Evolutionary conservation across 64 coral and sea anemone genomes (phyloP), one percentile per base, ranked within the genome.

Genomic region (Platygyra sinensis): DNA sequence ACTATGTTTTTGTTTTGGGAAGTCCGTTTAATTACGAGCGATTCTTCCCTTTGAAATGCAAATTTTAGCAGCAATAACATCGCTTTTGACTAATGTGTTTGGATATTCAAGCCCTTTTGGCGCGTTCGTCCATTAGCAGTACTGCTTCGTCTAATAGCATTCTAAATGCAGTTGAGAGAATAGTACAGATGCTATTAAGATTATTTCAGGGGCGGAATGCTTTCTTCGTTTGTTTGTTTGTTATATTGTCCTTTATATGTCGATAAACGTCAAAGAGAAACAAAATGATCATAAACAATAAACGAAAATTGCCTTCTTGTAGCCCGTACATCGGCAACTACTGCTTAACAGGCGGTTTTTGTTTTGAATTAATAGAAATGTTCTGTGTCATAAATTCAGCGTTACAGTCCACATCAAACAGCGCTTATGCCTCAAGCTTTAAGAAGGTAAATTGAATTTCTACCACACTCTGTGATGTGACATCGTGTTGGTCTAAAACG

Each of bases 1-100:
- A 75, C 73, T 7, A 6, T 75, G 20, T 61, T 75, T 75, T 75
- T 75, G 73, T 75, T 75, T 20, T 75, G 30, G 30, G 73, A 75
- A 75, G 73, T 75, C 73, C 42, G 42, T 75, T 36, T 75, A 75
- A 75, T 75, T 75, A 38, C 73, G 30, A 2, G 30, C 20, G 25
- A 36, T 75, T 36, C 73, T 75, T 20, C 13, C 73, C 33, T 75
- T 75, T 75, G 13, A 75, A 75, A 75, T 75, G 73, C 73, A 75
- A 75, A 75, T 75, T 75, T 71, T 75, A 38, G 29, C 31, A 36
- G 30, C 32, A 14, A 75, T 75, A 75, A 38, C 73, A 75, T 0
- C 18, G 30, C 73, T 12, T 2, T 69, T n/a, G 31, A 15, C 13
- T 14, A 75, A 75, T 75, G 73, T 75, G 3, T 75, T 75, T 75